phyloP scores from a whole-genome alignment of 2,113 vertebrate species.

The Taurulus bubalis region DNA sequence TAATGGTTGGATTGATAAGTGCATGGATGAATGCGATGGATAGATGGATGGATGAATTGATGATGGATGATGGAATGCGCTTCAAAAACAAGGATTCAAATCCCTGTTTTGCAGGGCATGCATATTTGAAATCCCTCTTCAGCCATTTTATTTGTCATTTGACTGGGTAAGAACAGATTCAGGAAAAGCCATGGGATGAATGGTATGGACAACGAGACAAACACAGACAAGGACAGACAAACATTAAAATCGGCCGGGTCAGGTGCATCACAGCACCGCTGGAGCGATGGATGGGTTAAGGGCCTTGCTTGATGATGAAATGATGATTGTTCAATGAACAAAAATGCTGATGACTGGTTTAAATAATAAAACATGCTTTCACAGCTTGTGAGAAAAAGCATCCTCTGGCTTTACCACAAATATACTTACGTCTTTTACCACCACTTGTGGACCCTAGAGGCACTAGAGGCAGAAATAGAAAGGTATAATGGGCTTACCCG shows the following conservation, averaged over 20 bases:
- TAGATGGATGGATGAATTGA: slow-evolving; percentile 27
- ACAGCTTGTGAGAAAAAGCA: slow-evolving; percentile 40
- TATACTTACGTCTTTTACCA: slow-evolving; percentile 84
- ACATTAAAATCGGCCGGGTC: slow-evolving; percentile 42
- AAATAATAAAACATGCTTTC: slow-evolving; percentile 73
- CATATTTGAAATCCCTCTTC: slow-evolving; percentile 58
- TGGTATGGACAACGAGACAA: slow-evolving; percentile 40
- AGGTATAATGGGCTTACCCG: slow-evolving; percentile 63
- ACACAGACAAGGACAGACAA: slow-evolving; percentile 58
- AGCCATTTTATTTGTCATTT: slow-evolving; percentile 38
- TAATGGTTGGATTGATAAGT: slow-evolving; percentile 47
- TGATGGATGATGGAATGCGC: slow-evolving; percentile 55
- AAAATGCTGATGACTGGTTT: slow-evolving; percentile 51
- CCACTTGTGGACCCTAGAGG: slow-evolving; percentile 83
- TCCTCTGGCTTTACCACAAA: slow-evolving; percentile 59
- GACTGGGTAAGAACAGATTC: slow-evolving; percentile 37
- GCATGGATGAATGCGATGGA: slow-evolving; percentile 49
- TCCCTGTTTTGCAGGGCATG: slow-evolving; percentile 65
- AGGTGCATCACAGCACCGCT: slow-evolving; percentile 43
- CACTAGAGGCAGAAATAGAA: slow-evolving; percentile 68
- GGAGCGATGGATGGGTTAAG: slow-evolving; percentile 63
- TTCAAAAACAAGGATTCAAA: slow-evolving; percentile 57
- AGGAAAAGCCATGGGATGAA: slow-evolving; percentile 49
- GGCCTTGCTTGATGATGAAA: slow-evolving; percentile 60
- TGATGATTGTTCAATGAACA: slow-evolving; percentile 61